A percentile compares a stretch with the other conserved stretches of the same genome.
Evolutionary conservation across 2,888 invertebrate genomes (phyloP).

Genomic region (Zaprionus lineosus): DNA sequence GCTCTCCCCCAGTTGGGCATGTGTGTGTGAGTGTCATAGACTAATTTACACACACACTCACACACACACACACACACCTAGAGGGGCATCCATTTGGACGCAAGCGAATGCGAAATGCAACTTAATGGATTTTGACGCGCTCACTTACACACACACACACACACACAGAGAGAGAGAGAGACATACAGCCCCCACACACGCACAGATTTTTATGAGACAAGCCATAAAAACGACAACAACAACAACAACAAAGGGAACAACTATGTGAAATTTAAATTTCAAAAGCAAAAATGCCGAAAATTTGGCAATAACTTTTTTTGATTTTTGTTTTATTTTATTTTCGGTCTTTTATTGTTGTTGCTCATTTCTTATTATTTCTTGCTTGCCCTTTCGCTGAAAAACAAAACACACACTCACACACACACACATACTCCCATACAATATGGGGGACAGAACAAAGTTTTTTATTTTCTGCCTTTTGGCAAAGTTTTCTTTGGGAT

Average conservation of each 20-base stretch:
- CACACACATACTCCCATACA: slow-evolving; percentile 11
- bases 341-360: slow-evolving; percentile 28
- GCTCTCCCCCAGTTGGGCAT: background rate
- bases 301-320: slow-evolving; percentile 71
- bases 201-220: slow-evolving; percentile 64
- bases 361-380: slow-evolving; percentile 50
- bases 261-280: slow-evolving; percentile 76
- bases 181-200: slow-evolving; percentile 10
- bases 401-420: slow-evolving; percentile 14
- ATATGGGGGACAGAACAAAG: slow-evolving; percentile 34
- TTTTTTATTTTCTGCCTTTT: too few species aligned
- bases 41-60: slow-evolving; percentile 36
- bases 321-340: slow-evolving; percentile 4
- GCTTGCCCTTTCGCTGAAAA: slow-evolving; percentile 46
- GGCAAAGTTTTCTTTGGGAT: too few species aligned
- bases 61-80: slow-evolving; percentile 11
- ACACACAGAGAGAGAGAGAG: too few species aligned
- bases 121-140: slow-evolving; percentile 65
- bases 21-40: slow-evolving; percentile 1
- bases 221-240: slow-evolving; percentile 54
- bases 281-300: slow-evolving; percentile 77
- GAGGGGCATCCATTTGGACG: too few species aligned
- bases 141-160: slow-evolving; percentile 44
- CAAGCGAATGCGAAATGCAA: slow-evolving; percentile 50
- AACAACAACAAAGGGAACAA: slow-evolving; percentile 38